Conservation (phyloP, 2,797 vertebrate species). For the Tamandua tetradactyla region DNA sequence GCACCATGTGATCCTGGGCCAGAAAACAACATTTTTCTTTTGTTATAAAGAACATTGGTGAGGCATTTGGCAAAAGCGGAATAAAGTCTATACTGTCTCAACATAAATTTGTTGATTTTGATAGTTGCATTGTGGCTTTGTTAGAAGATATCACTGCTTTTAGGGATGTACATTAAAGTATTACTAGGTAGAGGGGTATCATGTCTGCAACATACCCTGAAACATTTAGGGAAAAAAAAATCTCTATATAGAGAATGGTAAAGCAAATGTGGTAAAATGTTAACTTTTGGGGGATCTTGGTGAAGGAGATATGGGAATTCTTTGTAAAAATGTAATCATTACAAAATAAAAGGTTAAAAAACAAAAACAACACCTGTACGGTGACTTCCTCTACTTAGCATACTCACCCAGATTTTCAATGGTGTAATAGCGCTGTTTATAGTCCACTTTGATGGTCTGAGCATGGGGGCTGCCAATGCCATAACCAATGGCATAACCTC, state of each 20-base stretch:
- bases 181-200: neutral
- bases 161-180: neutral
- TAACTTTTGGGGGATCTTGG: neutral
- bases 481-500: constrained; percentile 97
- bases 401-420: constrained; percentile 95
- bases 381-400: neutral
- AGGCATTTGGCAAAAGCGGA: neutral
- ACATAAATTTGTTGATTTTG: neutral
- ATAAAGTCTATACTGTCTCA: neutral
- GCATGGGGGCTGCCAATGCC: constrained; percentile 97
- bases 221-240: neutral
- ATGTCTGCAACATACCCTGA: neutral
- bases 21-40: constrained; percentile 1
- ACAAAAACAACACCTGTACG: neutral
- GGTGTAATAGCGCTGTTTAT: constrained; percentile 98
- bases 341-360: neutral
- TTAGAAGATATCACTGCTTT: neutral
- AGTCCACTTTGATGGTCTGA: constrained; percentile 97
- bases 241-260: neutral
- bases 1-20: neutral
- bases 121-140: neutral
- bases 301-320: neutral
- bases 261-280: neutral
- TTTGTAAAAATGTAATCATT: constrained; percentile 39
- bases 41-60: neutral